These are phyloP conservation scores for Polyommatus icarus DNA, from an alignment of 2,888 invertebrate species.

Conservation along the genomic window DNA sequence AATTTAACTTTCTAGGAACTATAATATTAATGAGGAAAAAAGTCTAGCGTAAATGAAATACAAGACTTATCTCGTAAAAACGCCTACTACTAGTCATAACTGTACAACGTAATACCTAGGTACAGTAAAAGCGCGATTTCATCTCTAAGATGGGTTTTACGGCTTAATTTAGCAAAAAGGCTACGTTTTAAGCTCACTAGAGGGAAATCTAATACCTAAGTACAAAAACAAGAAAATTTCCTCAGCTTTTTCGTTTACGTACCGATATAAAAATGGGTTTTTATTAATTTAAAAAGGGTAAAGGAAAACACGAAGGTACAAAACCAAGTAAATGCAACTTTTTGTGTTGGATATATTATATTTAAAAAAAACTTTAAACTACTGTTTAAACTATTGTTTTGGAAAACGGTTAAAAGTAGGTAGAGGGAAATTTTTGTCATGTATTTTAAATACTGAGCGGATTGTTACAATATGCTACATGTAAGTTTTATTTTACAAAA, in stretches of 20 bases:
- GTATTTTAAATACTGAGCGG: too few relatives aligned
- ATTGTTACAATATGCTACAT: too few relatives aligned
- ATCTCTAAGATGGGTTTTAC: slow-evolving; percentile 11
- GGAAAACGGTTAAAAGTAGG: too few relatives aligned
- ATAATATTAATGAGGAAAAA: too few relatives aligned
- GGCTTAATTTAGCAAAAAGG: slow-evolving; percentile 24
- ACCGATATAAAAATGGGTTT: background rate
- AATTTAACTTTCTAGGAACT: too few relatives aligned
- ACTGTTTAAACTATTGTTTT: too few relatives aligned
- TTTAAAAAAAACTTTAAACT: too few relatives aligned
- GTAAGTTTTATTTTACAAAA: too few relatives aligned
- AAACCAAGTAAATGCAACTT: background rate
- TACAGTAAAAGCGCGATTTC: background rate
- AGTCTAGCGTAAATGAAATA: too few relatives aligned
- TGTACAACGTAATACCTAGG: background rate
- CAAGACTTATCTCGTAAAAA: background rate
- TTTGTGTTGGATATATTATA: background rate
- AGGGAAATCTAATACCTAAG: slow-evolving; percentile 12
- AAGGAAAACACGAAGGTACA: background rate
- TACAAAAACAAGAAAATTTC: background rate
- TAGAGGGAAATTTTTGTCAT: too few relatives aligned
- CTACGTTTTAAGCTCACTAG: slow-evolving; percentile 20
- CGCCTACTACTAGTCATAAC: background rate
- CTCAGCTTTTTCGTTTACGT: background rate
- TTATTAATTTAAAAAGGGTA: background rate